phyloP scores from a whole-genome alignment of 2,797 vertebrate genomes.

The Clarias laeviceps region DNA sequence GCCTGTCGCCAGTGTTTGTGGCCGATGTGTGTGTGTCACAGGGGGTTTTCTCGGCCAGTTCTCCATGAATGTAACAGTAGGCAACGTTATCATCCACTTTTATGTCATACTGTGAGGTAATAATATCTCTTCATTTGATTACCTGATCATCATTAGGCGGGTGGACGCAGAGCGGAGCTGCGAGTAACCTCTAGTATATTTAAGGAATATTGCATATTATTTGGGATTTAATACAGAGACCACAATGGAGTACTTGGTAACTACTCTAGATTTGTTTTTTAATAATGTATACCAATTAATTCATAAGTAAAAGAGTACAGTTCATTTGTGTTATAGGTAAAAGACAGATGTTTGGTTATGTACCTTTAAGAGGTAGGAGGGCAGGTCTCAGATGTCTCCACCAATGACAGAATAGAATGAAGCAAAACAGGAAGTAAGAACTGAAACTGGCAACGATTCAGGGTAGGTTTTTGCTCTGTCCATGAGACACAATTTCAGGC shows the following conservation, averaged over 20 bases:
- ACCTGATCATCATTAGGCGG: too few species aligned
- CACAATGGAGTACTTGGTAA: not conserved
- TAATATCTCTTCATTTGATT: too few species aligned
- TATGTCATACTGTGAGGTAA: too few species aligned
- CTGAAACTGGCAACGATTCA: constrained; percentile 54
- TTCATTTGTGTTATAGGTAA: not conserved
- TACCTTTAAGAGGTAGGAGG: constrained; percentile 68
- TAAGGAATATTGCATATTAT: not conserved
- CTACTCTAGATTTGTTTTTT: not conserved
- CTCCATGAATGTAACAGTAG: too few species aligned
- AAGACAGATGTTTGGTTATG: constrained; percentile 53
- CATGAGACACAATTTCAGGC: not conserved
- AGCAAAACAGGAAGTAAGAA: constrained; percentile 73
- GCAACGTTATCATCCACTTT: too few species aligned
- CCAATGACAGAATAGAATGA: constrained; percentile 65
- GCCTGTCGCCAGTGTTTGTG: too few species aligned
- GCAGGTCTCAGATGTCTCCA: constrained; percentile 54
- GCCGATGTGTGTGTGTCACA: too few species aligned
- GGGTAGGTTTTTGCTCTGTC: not conserved
- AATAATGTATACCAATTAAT: not conserved
- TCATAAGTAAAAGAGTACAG: not conserved
- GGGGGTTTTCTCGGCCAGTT: too few species aligned
- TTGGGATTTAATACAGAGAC: not conserved
- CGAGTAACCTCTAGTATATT: too few species aligned
- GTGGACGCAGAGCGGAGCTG: too few species aligned